These are phyloP conservation scores for Halcyon leucocephala DNA, from an alignment of 2,797 vertebrate genomes.

Conservation along the genomic window DNA sequence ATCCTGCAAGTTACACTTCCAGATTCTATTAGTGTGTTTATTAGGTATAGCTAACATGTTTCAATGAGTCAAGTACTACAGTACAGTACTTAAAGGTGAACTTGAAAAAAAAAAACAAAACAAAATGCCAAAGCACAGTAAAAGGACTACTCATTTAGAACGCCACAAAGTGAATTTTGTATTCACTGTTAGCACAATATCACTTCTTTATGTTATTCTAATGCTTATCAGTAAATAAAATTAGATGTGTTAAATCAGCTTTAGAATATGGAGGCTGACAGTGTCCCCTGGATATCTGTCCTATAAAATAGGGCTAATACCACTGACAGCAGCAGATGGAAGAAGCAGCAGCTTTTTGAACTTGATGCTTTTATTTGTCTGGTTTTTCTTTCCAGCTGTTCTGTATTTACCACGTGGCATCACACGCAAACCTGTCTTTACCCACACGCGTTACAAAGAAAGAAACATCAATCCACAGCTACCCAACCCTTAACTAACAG, in stretches of 20 bases:
- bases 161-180: not conserved
- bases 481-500: not conserved
- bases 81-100: not conserved
- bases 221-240: not conserved
- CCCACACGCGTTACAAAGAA: not conserved
- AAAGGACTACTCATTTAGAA: not conserved
- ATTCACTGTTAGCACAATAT: not conserved
- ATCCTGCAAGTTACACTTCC: conserved; percentile 6
- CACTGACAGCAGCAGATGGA: not conserved
- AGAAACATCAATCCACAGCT: not conserved
- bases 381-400: not conserved
- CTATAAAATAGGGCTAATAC: not conserved
- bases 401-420: not conserved
- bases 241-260: not conserved
- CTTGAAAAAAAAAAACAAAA: not conserved
- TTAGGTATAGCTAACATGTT: not conserved
- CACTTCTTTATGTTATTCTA: not conserved
- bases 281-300: not conserved
- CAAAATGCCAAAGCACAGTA: too few relatives aligned
- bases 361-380: not conserved
- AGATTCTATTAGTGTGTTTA: not conserved
- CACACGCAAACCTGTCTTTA: not conserved
- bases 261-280: not conserved
- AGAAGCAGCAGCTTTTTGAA: not conserved
- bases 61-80: not conserved